Evolutionary conservation across 2,888 invertebrate genomes (phyloP).

Genomic region (Ormyrus thymus): DNA sequence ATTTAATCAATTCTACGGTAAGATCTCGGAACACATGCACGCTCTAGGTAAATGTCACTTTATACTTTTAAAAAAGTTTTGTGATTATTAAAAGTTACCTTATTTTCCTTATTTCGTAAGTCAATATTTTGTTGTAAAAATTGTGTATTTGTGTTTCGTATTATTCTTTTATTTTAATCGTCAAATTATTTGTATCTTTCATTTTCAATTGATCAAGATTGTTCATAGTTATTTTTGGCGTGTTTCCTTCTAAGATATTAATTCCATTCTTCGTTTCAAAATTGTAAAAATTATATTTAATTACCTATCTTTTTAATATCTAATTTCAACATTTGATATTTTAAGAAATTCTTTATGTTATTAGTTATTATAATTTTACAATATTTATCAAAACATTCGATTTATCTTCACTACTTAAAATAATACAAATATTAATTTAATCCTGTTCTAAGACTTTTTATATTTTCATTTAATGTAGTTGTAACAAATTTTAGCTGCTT

Average conservation of each 20-base stretch:
- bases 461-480: neutral
- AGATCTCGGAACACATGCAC: conserved; percentile 74
- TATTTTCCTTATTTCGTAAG: too few species aligned
- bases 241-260: neutral
- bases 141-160: neutral
- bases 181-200: neutral
- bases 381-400: too few species aligned
- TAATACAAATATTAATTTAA: conserved; percentile 1
- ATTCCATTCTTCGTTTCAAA: too few species aligned
- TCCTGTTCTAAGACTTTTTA: neutral
- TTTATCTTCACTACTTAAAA: neutral
- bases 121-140: conserved; percentile 6
- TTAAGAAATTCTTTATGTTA: too few species aligned
- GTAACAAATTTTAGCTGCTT: conserved; percentile 34
- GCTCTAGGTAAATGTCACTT: conserved; percentile 74
- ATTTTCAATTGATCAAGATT: neutral
- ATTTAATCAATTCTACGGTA: conserved; percentile 73
- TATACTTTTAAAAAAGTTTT: conserved; percentile 52
- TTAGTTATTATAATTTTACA: neutral
- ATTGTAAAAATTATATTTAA: too few species aligned
- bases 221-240: neutral
- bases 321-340: too few species aligned
- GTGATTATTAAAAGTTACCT: conserved; percentile 14
- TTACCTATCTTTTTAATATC: too few species aligned
- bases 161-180: neutral